Evolutionary conservation across 2,113 vertebrate genomes (phyloP), one percentile per base, ranked within the genome.

Genomic region (Notothenia rossii): DNA sequence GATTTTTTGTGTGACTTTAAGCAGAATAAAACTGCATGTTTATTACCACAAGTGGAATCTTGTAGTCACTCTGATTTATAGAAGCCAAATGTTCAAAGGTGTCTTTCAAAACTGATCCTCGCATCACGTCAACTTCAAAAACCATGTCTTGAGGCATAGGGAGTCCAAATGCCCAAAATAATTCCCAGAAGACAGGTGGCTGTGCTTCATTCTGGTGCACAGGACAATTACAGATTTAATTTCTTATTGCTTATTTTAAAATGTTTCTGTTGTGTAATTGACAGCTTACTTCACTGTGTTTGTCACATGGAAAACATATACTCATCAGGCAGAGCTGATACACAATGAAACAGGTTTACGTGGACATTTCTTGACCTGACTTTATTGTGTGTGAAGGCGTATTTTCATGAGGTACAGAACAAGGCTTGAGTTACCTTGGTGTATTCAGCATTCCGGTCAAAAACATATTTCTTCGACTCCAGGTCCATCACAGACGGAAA

Each of bases 401-500:
- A 29, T 64, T 29, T 11, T 64, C 56, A 36, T 55, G 17, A 54
- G 11, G 22, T 0, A 60, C 11, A n/a, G 10, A 33, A 68, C 9
- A 20, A 40, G 1, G 18, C 6, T 55, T 54, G 3, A 45, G 1
- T 75, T 81, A 87, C 86, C 81, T 43, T 13, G 0, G 17, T 72
- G 64, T 0, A 1, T 0, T 0, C 0, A 50, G 50, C 1, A 18
- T 63, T 3, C 18, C 1, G 1, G n/a, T 89, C 20, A 70, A 92
- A 90, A 43, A 75, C 61, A 1, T 0, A 2, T 48, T 68, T 77
- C 83, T 93, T 93, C 46, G 84, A 49, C 6, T 78, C 18, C 49
- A 92, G 77, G 74, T 92, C 85, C 91, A 93, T 82, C 64, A 93
- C 63, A 25, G 90, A 55, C 10, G 89, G 82, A 36, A 87, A 93